Base-by-base conservation (phyloP, 2,797 vertebrate genomes). In the Centropyge bicolor region DNA sequence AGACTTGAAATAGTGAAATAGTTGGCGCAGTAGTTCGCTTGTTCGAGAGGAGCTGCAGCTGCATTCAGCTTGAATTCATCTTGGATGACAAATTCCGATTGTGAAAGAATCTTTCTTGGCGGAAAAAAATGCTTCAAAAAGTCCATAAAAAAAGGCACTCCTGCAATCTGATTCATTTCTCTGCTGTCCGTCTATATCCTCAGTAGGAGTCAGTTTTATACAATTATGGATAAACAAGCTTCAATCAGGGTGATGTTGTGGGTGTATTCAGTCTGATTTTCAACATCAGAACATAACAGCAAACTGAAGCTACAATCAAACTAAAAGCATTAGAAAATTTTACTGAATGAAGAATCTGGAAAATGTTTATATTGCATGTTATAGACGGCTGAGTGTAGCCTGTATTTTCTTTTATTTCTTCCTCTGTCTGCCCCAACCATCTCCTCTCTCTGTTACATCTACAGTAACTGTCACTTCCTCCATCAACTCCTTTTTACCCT, bases 271-370 rank as follows among this genome's bases (percentile, higher is more conserved):
- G 38, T 57, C 57, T 19, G 71, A 61, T 65, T 64, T 75, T 41
- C 13, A 19, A 48, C 54, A 85, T 74, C 36, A 31, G 41, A 31
- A 6, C 52, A 27, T 24, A 67, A 55, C 5, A 51, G 31, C 20
- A 48, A 76, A 72, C 57, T 57, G 46, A 8, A 36, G 27, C 12
- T 11, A 6, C 27, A 36, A 76, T 73, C 36, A 46, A 17, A 74
- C 19, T 62, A 72, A 69, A 22, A 61, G 52, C 36, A 61, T 27
- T 14, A 78, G 38, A 57, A 48, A 67, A 51, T 57, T 78, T 62
- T 40, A 54, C 7, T 55, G 14, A 82, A 79, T 49, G 8, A 69
- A 45, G 22, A 65, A 52, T 40, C 24, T 52, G 31, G 12, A 22
- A 56, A 48, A 51, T 27, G 0, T 76, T 76, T 66, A 48, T 14